A percentile compares a stretch with the other conserved stretches of the same genome.
phyloP scores from a whole-genome alignment of 37 sponge, comb jelly and placozoan species.

The Crambe crambe region DNA sequence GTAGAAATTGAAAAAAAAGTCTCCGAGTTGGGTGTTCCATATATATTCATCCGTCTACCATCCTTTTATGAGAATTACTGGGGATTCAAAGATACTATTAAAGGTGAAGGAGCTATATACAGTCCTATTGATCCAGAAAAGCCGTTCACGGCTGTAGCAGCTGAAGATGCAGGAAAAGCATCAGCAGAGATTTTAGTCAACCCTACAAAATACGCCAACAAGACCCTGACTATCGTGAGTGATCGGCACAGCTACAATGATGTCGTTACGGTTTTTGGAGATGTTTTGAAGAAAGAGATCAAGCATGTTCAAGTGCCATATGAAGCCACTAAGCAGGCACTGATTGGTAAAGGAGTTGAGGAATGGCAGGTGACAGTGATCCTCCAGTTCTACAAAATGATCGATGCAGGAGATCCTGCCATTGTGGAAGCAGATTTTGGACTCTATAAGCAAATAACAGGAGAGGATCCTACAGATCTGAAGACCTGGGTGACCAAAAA shows the following conservation, averaged over 20 bases:
- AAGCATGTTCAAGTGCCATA: too few relatives aligned
- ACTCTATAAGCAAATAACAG: too few relatives aligned
- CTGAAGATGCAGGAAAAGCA: constrained; percentile 49
- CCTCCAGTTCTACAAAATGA: constrained; percentile 38
- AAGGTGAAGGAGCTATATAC: constrained; percentile 10
- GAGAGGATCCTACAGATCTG: too few relatives aligned
- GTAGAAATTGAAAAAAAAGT: constrained; percentile 34
- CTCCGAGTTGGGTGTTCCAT: constrained; percentile 44
- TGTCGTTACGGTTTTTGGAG: constrained; percentile 29
- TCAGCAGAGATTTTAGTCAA: constrained; percentile 50
- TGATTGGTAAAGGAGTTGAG: not conserved
- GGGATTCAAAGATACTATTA: constrained; percentile 34
- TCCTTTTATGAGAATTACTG: constrained; percentile 44
- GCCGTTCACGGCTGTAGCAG: constrained; percentile 17
- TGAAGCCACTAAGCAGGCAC: constrained; percentile 30
- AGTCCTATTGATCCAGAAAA: constrained; percentile 46
- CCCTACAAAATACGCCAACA: too few relatives aligned
- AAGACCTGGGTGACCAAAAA: too few relatives aligned
- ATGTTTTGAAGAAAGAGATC: too few relatives aligned
- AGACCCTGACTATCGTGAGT: constrained; percentile 50
- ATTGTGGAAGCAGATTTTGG: constrained; percentile 30
- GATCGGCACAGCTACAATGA: constrained; percentile 49
- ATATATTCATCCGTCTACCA: constrained; percentile 63
- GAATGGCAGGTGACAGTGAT: constrained; percentile 56
- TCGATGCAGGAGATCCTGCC: constrained; percentile 46